These are phyloP conservation scores for Achlya flavicornis DNA, from an alignment of 2,888 invertebrate species.

Conservation along the genomic window DNA sequence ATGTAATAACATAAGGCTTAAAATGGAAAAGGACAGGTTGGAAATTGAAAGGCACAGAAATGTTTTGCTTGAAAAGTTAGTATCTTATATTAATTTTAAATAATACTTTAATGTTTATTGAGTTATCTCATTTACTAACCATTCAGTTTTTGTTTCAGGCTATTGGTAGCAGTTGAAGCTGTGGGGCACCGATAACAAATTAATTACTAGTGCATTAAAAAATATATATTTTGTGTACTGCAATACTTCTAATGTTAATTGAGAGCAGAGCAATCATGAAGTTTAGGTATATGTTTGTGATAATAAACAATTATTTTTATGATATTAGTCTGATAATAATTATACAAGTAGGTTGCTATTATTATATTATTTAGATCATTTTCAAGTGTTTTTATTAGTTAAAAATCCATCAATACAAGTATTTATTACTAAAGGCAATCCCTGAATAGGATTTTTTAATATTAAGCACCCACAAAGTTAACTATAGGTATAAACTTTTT, in stretches of 20 bases:
- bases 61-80: slow-evolving; percentile 61
- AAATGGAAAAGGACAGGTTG: slow-evolving; percentile 62
- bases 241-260: slow-evolving; percentile 9
- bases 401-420: too few species aligned
- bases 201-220: slow-evolving; percentile 6
- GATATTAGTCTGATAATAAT: background rate
- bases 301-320: slow-evolving; percentile 28
- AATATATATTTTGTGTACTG: slow-evolving; percentile 12
- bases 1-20: slow-evolving; percentile 64
- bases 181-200: slow-evolving; percentile 40
- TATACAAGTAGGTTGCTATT: background rate
- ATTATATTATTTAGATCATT: background rate
- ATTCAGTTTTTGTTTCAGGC: slow-evolving; percentile 37
- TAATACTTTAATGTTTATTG: too few species aligned
- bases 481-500: too few species aligned
- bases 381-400: background rate
- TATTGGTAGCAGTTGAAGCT: slow-evolving; percentile 59
- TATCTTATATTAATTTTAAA: slow-evolving; percentile 10
- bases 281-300: slow-evolving; percentile 33
- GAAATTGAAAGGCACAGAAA: slow-evolving; percentile 65
- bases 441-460: too few species aligned
- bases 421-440: background rate
- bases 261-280: background rate
- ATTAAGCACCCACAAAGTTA: too few species aligned
- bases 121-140: background rate